Base-by-base conservation (phyloP, 1,140 invertebrate genomes). In the Aphaenogaster floridana region DNA sequence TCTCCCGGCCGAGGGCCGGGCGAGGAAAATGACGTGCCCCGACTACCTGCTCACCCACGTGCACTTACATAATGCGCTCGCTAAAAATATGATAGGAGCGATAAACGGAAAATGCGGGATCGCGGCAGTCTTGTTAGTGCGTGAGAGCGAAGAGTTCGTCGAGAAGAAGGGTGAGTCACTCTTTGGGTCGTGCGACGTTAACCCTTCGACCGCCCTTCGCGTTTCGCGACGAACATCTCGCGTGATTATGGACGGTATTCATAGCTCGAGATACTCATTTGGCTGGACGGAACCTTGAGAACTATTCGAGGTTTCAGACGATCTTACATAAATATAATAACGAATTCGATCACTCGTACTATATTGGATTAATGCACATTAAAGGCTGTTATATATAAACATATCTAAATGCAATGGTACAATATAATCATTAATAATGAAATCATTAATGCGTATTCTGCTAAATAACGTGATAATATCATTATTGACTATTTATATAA, bases 31-130 rank as follows among this genome's bases (percentile, higher is more conserved):
- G 15, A 34, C 3, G 6, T 36, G 11, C 2, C 7, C n/a, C 45
- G 45, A 48, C 59, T 63, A 63, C 42, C 21, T 79, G 76, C 59
- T 79, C 17, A 79, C 28, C 42, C 76, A 77, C 36, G 54, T 77
- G 76, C 28, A n/a, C 17, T 79, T 79, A 79, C 59, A 36, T 79
- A 79, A 79, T 36, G 11, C 6, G 1, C 21, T 63, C 15, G 57
- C 76, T 79, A 79, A 79, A 79, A 79, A 79, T 79, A 79, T 79
- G 45, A 79, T 36, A 79, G 21, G 3, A 48, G 57, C 34, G 42
- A 64, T 79, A 79, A 63, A 61, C 9, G 21, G 15, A 50, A 45
- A 63, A 64, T 54, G 39, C 15, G 42, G 8, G 28, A 36, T 17
- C 9, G 15, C 76, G 28, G 11, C 11, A 64, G 45, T 63, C 13